Percentiles rank a stretch among this genome's conserved stretches.
Conservation (phyloP, 2,113 vertebrate species). For the Lophochroa leadbeateri region DNA sequence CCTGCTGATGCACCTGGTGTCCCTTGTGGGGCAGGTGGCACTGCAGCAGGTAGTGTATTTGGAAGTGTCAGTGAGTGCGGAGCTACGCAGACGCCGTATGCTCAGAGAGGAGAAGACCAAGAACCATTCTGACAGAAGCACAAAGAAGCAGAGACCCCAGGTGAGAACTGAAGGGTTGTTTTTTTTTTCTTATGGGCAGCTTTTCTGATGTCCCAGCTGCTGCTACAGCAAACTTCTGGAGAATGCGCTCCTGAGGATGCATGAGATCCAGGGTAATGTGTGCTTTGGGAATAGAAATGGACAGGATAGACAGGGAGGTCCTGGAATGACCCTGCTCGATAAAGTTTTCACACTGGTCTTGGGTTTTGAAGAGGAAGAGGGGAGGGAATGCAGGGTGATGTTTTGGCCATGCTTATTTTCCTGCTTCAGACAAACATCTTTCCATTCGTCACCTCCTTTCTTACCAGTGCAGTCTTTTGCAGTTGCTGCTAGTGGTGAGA, state of each 20-base stretch:
- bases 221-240: background rate
- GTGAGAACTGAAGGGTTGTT: slow-evolving; percentile 14
- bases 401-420: background rate
- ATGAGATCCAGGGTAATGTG: background rate
- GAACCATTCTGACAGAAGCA: slow-evolving; percentile 1
- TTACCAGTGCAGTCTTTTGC: background rate
- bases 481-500: background rate
- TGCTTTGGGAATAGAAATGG: background rate
- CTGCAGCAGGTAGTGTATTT: slow-evolving; percentile 91
- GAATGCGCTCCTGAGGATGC: background rate
- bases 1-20: slow-evolving; percentile 85
- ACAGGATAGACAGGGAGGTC: background rate
- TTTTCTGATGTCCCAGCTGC: background rate
- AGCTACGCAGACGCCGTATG: slow-evolving; percentile 86
- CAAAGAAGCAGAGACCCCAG: slow-evolving; percentile 33
- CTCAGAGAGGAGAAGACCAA: slow-evolving; percentile 75
- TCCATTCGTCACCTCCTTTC: background rate
- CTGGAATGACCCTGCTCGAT: background rate
- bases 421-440: background rate
- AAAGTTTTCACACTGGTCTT: background rate
- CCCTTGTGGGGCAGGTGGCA: slow-evolving; percentile 90
- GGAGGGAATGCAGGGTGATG: background rate
- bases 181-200: background rate
- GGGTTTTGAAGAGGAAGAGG: background rate
- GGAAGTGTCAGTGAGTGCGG: slow-evolving; percentile 87